Percentiles rank a stretch among this genome's conserved stretches.
Conservation (phyloP, 2,113 vertebrate species). For the Campylorhamphus procurvoides region DNA sequence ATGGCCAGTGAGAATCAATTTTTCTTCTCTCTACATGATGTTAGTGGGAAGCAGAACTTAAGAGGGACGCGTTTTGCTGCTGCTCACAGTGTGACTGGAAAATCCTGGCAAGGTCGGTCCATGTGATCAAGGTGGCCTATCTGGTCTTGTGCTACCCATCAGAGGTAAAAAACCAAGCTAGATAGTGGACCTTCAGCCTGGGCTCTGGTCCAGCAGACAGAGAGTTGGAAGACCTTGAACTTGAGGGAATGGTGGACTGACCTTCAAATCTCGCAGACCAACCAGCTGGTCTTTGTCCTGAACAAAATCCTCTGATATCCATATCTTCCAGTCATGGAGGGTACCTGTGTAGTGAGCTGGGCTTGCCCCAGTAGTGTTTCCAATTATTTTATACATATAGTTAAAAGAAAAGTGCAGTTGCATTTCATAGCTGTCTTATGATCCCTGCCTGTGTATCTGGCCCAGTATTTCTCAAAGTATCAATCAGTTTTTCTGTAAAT, state of each 20-base stretch:
- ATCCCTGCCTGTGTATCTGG: background rate
- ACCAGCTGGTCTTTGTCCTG: background rate
- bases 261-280: background rate
- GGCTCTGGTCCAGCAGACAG: background rate
- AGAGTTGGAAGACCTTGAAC: background rate
- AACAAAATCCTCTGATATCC: background rate
- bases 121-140: background rate
- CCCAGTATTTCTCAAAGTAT: background rate
- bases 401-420: background rate
- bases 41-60: background rate
- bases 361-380: background rate
- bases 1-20: background rate
- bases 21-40: background rate
- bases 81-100: background rate
- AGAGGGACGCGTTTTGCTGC: rapidly evolving
- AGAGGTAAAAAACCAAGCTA: background rate
- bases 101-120: background rate
- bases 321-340: background rate
- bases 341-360: background rate
- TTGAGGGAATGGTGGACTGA: background rate
- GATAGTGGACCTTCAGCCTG: background rate
- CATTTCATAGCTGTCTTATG: background rate
- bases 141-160: background rate
- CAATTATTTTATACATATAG: background rate
- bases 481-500: background rate